Conservation (phyloP, 2,888 invertebrate genomes). For the Epirrhoe tristata region DNA sequence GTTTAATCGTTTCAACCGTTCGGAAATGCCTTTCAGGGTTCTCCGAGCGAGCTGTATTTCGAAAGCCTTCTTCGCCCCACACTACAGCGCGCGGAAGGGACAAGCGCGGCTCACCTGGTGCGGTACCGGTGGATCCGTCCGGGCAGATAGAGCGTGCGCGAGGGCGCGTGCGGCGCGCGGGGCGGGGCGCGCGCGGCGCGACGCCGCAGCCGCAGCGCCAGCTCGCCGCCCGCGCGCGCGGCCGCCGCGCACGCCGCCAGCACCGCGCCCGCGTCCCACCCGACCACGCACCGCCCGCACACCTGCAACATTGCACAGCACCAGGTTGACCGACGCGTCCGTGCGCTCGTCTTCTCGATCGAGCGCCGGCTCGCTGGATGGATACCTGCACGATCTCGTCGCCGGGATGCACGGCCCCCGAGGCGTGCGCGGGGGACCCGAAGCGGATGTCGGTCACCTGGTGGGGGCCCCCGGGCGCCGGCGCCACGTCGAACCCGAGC, state of each 20-base stretch:
- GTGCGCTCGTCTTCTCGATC: no score
- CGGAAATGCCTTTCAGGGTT: no score
- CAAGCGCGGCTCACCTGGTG: no score
- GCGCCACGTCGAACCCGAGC: constrained; percentile 95
- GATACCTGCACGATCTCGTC: constrained; percentile 97
- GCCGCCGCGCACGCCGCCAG: constrained; percentile 48
- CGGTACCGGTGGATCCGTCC: constrained; percentile 19
- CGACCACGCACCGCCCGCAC: constrained; percentile 67
- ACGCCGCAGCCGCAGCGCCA: constrained; percentile 57
- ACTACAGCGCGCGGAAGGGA: no score
- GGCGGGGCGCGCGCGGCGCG: constrained; percentile 53
- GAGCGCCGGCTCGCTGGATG: not conserved
- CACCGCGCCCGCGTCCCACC: constrained; percentile 63
- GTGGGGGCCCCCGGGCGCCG: constrained; percentile 90
- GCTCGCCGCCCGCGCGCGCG: constrained; percentile 52
- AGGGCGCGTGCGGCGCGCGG: constrained; percentile 39
- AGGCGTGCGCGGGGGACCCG: constrained; percentile 96
- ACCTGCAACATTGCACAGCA: constrained; percentile 56
- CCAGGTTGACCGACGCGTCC: no score
- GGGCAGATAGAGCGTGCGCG: constrained; percentile 36
- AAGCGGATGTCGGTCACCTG: constrained; percentile 96
- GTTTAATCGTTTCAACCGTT: no score
- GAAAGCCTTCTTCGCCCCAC: no score
- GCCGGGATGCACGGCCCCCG: constrained; percentile 95
- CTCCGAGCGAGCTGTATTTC: no score